A percentile compares a stretch with the other conserved stretches of the same genome.
Evolutionary conservation across 2,888 invertebrate species (phyloP).

Genomic region (Eulithis testata): DNA sequence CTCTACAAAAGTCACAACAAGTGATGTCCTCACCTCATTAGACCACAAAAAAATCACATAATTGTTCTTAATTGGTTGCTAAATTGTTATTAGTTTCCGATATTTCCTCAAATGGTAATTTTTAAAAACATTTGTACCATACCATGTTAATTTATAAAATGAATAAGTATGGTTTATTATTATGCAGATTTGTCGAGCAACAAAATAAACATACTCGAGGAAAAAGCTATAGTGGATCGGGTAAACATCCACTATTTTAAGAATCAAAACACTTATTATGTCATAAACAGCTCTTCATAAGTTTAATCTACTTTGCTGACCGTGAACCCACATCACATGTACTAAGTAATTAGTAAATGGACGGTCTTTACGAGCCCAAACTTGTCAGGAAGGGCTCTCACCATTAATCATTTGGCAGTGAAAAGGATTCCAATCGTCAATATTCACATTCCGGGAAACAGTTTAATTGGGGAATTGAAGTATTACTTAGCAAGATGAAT

Average conservation of each 20-base stretch:
- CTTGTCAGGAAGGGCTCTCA: conserved; percentile 26
- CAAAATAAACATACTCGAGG: conserved; percentile 7
- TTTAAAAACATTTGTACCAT: conserved; percentile 4
- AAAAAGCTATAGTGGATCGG: conserved; percentile 4
- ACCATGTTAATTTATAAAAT: background rate
- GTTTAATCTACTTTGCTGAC: conserved; percentile 1
- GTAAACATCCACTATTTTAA: background rate
- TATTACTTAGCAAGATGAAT: too few relatives aligned
- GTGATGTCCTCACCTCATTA: conserved; percentile 26
- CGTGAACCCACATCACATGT: conserved; percentile 16
- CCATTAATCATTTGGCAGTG: conserved; percentile 52
- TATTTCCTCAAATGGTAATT: conserved; percentile 13
- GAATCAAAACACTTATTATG: background rate
- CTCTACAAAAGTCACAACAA: conserved; percentile 29
- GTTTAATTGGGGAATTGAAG: too few relatives aligned
- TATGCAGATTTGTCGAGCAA: background rate
- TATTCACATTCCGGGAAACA: too few relatives aligned
- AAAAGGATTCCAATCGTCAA: conserved; percentile 44
- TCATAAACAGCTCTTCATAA: background rate
- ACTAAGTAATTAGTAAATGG: conserved; percentile 17
- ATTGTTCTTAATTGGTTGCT: conserved; percentile 9
- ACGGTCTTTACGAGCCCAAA: conserved; percentile 18
- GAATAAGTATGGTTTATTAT: background rate
- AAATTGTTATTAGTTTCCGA: conserved; percentile 2
- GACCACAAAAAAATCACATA: background rate